phyloP scores from a whole-genome alignment of 92 coral and sea anemone species.

The Paragorgia papillata region DNA sequence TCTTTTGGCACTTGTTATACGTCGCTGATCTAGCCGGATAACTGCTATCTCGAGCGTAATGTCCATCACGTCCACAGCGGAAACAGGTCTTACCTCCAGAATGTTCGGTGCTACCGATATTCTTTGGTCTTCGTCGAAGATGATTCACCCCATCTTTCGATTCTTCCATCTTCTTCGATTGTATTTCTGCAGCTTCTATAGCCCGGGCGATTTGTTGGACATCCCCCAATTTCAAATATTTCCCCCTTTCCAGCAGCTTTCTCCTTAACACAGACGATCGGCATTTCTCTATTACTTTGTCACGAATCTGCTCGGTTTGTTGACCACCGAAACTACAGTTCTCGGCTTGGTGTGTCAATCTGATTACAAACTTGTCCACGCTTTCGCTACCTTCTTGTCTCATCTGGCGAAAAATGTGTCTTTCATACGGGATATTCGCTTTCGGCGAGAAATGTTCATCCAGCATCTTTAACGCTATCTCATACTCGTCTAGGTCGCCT shows the following conservation, averaged over 20 bases:
- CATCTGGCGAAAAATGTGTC: conserved; percentile 18
- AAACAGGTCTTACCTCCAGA: conserved; percentile 24
- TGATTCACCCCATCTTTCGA: neutral
- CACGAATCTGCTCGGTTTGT: conserved; percentile 49
- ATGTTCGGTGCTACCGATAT: neutral
- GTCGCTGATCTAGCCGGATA: conserved; percentile 45
- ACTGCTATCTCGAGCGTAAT: conserved; percentile 39
- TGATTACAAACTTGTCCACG: conserved; percentile 33
- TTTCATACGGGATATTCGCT: conserved; percentile 28
- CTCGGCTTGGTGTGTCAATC: conserved; percentile 40
- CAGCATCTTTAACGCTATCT: neutral
- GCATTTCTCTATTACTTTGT: conserved; percentile 62
- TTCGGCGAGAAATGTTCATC: conserved; percentile 20
- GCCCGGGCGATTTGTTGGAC: conserved; percentile 52
- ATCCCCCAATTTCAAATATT: conserved; percentile 14
- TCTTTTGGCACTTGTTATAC: conserved; percentile 30
- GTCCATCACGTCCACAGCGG: conserved; percentile 46
- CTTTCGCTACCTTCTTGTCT: neutral
- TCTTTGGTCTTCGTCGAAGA: neutral
- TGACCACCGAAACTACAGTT: conserved; percentile 20
- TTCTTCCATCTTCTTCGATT: conserved; percentile 46
- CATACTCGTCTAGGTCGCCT: no score
- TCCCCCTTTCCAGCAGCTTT: conserved; percentile 47
- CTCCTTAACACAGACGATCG: conserved; percentile 20
- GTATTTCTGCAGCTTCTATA: conserved; percentile 47